Percentiles rank a stretch among this genome's conserved stretches.
phyloP scores from a whole-genome alignment of 2,113 vertebrate species.

The human region GRCh38 chr16:57309501-57310000 shows the following conservation, averaged over 20 bases:
- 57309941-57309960: no score
- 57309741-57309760: not conserved
- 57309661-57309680: not conserved
- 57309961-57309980: no score
- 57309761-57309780: rapidly evolving
- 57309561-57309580: no score
- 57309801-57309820: not conserved
- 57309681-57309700: not conserved
- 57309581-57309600: not conserved
- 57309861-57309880: not conserved
- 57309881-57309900: not conserved
- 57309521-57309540: not conserved
- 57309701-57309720: not conserved
- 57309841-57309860: not conserved
- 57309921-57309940: no score
- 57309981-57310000: no score
- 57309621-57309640: not conserved
- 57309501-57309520: not conserved
- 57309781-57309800: not conserved
- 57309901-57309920: no score
- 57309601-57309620: not conserved
- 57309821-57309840: not conserved
- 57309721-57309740: not conserved
- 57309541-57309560: not conserved
- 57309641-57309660: not conserved